Conservation (phyloP, 1,140 invertebrate species). For the Copidosoma floridanum region DNA sequence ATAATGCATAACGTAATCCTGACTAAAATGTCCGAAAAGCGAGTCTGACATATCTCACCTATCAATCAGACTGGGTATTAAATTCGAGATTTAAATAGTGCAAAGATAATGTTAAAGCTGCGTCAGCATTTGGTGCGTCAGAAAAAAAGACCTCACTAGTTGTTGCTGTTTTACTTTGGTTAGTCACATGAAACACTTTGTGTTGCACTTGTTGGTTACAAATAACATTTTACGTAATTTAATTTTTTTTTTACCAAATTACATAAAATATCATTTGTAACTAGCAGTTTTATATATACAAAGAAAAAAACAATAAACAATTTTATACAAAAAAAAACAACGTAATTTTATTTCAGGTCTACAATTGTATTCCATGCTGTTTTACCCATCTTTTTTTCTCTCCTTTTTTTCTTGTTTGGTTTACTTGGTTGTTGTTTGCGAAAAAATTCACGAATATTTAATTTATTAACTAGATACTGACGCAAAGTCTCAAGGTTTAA, state of each 20-base stretch:
- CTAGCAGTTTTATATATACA: too few relatives aligned
- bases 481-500: slow-evolving; percentile 41
- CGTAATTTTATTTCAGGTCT: slow-evolving; percentile 3
- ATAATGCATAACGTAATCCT: too few relatives aligned
- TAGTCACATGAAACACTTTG: slow-evolving; percentile 37
- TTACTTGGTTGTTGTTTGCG: slow-evolving; percentile 20
- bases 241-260: too few relatives aligned
- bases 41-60: neutral
- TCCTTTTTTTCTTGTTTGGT: slow-evolving; percentile 32
- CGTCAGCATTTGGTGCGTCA: too few relatives aligned
- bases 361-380: neutral
- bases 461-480: slow-evolving; percentile 48
- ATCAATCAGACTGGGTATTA: too few relatives aligned
- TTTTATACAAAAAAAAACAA: slow-evolving; percentile 47
- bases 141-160: too few relatives aligned
- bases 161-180: slow-evolving; percentile 27
- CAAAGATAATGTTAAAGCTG: slow-evolving; percentile 18
- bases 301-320: too few relatives aligned
- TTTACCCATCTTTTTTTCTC: slow-evolving; percentile 13
- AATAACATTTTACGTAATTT: too few relatives aligned
- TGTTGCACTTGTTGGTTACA: slow-evolving; percentile 49
- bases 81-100: too few relatives aligned
- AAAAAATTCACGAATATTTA: slow-evolving; percentile 35
- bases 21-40: too few relatives aligned
- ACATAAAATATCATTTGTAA: too few relatives aligned